These are phyloP conservation scores for Beaufortia kweichowensis DNA, from an alignment of 2,113 vertebrate genomes.

Conservation along the genomic window DNA sequence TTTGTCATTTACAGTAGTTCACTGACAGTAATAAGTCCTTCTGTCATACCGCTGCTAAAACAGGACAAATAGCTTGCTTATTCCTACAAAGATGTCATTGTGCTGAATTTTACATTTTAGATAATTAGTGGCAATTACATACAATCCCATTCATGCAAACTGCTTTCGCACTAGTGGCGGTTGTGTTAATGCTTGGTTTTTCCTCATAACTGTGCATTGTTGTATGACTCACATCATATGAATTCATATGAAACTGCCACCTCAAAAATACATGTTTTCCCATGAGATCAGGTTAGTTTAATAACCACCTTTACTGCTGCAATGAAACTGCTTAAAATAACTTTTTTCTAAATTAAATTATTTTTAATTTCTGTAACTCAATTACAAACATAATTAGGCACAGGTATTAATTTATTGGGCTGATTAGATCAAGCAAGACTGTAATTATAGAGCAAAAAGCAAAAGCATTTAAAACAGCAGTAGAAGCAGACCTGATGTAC, in stretches of 20 bases:
- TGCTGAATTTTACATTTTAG: background rate
- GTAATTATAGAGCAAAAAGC: constrained; percentile 33
- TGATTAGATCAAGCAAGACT: constrained; percentile 26
- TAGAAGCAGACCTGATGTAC: constrained; percentile 15
- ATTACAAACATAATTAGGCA: constrained; percentile 28
- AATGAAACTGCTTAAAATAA: constrained; percentile 26
- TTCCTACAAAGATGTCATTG: background rate
- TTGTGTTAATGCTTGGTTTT: too few relatives aligned
- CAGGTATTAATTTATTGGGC: constrained; percentile 30
- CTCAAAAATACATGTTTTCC: too few relatives aligned
- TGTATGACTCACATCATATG: too few relatives aligned
- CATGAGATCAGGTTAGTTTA: too few relatives aligned
- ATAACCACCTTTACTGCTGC: too few relatives aligned
- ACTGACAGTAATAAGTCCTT: constrained; percentile 11
- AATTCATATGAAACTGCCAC: too few relatives aligned
- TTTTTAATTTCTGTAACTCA: background rate
- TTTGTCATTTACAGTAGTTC: constrained; percentile 10
- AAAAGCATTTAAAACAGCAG: constrained; percentile 28
- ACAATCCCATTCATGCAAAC: too few relatives aligned
- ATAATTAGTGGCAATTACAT: too few relatives aligned
- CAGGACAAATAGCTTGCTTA: background rate
- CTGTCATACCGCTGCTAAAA: background rate
- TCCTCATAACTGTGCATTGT: too few relatives aligned
- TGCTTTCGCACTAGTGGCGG: too few relatives aligned
- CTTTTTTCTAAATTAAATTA: too few relatives aligned